These are phyloP conservation scores for Cirrhinus molitorella DNA, from an alignment of 2,797 vertebrate species.

Conservation along the genomic window DNA sequence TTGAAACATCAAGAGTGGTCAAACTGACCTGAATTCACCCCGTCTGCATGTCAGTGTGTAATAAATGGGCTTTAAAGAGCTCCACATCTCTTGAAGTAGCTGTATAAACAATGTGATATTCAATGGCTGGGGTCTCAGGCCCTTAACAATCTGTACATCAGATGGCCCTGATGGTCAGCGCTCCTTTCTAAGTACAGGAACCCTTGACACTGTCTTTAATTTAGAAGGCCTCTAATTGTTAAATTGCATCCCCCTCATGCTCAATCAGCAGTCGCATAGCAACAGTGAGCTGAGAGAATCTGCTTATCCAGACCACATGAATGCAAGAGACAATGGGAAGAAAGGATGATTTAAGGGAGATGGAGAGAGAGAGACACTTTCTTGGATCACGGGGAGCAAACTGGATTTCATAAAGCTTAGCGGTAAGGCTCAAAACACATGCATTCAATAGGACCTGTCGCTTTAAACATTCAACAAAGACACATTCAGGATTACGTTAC, in stretches of 20 bases:
- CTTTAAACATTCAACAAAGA: slow-evolving; percentile 44
- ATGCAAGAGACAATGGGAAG: slow-evolving; percentile 45
- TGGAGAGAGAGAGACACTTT: slow-evolving; percentile 12
- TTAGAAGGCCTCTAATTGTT: slow-evolving; percentile 79
- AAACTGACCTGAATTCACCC: not conserved
- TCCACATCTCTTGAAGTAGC: slow-evolving; percentile 1
- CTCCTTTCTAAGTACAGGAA: slow-evolving; percentile 63
- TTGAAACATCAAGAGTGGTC: slow-evolving; percentile 1
- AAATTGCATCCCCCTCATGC: slow-evolving; percentile 75
- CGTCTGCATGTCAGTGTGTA: not conserved
- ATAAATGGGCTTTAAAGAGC: not conserved
- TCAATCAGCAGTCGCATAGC: slow-evolving; percentile 81
- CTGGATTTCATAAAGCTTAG: slow-evolving; percentile 8
- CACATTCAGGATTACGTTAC: slow-evolving; percentile 6
- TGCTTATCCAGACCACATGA: slow-evolving; percentile 53
- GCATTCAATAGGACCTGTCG: not conserved
- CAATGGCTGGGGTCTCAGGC: not conserved
- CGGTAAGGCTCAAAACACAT: not conserved
- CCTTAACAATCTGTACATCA: slow-evolving; percentile 36
- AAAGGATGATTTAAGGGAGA: slow-evolving; percentile 26
- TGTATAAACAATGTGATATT: slow-evolving; percentile 8
- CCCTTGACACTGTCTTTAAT: slow-evolving; percentile 73
- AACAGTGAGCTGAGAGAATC: slow-evolving; percentile 66
- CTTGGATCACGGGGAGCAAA: slow-evolving; percentile 12
- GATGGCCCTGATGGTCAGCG: slow-evolving; percentile 40